Percentiles rank a stretch among this genome's conserved stretches.
These are phyloP conservation scores for Digitonthophagus gazella DNA, from an alignment of 2,888 invertebrate species.

Conservation along the genomic window DNA sequence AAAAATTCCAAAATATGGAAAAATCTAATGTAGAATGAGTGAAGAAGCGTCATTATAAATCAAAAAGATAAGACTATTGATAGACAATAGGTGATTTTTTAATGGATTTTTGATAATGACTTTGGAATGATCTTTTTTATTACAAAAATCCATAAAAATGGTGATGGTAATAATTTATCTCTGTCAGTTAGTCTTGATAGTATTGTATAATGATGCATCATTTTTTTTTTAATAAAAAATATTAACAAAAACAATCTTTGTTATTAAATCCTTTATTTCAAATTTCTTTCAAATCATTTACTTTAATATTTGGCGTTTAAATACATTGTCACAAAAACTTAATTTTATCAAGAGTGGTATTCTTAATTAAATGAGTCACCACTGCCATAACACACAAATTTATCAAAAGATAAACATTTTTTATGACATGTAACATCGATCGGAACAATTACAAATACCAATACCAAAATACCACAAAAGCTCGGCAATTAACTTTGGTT, in stretches of 20 bases:
- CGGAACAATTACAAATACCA: too few species aligned
- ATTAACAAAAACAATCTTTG: not conserved
- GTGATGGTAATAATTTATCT: not conserved
- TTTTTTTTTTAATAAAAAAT: not conserved
- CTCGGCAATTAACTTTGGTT: not conserved
- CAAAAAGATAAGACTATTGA: not conserved
- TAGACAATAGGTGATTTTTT: not conserved
- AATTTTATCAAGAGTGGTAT: too few species aligned
- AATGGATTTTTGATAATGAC: not conserved
- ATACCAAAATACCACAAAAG: too few species aligned
- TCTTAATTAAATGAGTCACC: too few species aligned
- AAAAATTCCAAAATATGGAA: not conserved
- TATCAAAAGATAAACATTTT: too few species aligned
- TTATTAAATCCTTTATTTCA: not conserved
- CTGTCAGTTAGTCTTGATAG: not conserved
- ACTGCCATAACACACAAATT: too few species aligned
- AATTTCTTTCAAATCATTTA: not conserved
- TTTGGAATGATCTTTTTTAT: not conserved
- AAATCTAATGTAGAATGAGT: not conserved
- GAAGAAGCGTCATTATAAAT: not conserved
- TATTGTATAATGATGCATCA: not conserved
- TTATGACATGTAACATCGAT: too few species aligned
- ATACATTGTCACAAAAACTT: too few species aligned
- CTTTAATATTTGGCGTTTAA: too few species aligned
- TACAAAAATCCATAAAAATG: not conserved